Base-by-base conservation (phyloP, 2,113 vertebrate genomes). In the Passer montanus region DNA sequence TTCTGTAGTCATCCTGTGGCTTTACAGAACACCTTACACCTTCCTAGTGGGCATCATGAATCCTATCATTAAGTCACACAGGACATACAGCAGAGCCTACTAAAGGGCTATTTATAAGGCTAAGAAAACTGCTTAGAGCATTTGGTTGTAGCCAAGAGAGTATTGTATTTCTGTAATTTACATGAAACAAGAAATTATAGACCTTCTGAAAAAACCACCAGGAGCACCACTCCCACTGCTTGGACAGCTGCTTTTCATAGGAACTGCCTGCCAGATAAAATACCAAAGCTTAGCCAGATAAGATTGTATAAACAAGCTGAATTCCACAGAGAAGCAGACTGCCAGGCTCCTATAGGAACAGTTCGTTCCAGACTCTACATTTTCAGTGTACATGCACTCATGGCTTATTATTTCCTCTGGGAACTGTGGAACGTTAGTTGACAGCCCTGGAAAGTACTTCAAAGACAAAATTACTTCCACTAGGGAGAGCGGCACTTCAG, bases 171-270 rank as follows among this genome's bases (percentile, higher is more conserved):
- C 92, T 95, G 92, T 78, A 86, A 91, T 92, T 94, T 91, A 94
- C 81, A 96, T 91, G 73, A 94, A 96, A 90, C 70, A 91, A 97
- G 79, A 96, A 96, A 95, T 96, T 95, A 96, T 20, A 97, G 92
- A 87, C 92, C 89, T 94, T 88, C 67, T 94, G 87, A 96, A 96
- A 96, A 93, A 89, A 58, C 4, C 92, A 96, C 93, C 94, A 97
- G 95, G 89, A 97, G 95, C 93, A 90, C 87, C 89, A 87, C 94
- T 97, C 93, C 93, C 94, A 95, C 66, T 97, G 97, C 96, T 97
- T 98, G 94, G 94, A 97, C 97, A 98, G 97, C 97, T 98, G 98
- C 92, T 97, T 96, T 96, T 97, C 96, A 95, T 96, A 96, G 95
- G 94, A 95, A 88, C 80, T 94, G 96, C 83, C 95, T 96, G 96